A percentile compares a stretch with the other conserved stretches of the same genome.
phyloP scores from a whole-genome alignment of 2,113 vertebrate species.

The Psammodynastes pulverulentus region DNA sequence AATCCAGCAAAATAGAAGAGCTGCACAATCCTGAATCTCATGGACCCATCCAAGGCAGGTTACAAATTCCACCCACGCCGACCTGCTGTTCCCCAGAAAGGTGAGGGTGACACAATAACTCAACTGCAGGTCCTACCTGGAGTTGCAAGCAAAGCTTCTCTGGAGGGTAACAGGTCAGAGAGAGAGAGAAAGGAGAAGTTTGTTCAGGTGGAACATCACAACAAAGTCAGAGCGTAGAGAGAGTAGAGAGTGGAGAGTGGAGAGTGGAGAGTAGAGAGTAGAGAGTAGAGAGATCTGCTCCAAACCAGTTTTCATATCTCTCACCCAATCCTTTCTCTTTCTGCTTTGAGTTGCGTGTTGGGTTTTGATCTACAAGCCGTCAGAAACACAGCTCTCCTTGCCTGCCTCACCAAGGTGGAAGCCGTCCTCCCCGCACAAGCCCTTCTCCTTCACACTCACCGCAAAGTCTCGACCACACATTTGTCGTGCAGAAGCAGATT shows the following conservation, averaged over 20 bases:
- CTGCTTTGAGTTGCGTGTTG: neutral
- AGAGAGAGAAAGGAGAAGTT: neutral
- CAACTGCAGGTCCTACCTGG: too few relatives aligned
- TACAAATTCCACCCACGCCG: too few relatives aligned
- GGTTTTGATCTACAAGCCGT: neutral
- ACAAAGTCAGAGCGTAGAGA: neutral
- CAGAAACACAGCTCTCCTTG: neutral
- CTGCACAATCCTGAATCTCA: neutral
- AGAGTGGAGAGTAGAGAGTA: neutral
- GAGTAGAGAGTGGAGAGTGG: neutral
- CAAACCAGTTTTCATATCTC: neutral
- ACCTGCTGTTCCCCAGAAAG: neutral
- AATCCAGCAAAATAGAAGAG: neutral
- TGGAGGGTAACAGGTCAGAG: neutral
- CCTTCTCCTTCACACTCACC: conserved; percentile 60
- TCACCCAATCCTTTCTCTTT: neutral
- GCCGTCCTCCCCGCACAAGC: neutral
- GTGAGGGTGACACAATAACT: neutral
- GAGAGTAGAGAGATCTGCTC: neutral
- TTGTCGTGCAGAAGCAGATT: conserved; percentile 84
- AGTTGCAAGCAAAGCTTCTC: neutral
- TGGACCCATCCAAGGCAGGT: neutral
- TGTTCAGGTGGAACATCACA: neutral
- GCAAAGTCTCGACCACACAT: conserved; percentile 73
- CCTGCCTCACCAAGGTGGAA: neutral